Evolutionary conservation across 2,113 vertebrate genomes (phyloP).

Genomic region (Beaufortia kweichowensis): DNA sequence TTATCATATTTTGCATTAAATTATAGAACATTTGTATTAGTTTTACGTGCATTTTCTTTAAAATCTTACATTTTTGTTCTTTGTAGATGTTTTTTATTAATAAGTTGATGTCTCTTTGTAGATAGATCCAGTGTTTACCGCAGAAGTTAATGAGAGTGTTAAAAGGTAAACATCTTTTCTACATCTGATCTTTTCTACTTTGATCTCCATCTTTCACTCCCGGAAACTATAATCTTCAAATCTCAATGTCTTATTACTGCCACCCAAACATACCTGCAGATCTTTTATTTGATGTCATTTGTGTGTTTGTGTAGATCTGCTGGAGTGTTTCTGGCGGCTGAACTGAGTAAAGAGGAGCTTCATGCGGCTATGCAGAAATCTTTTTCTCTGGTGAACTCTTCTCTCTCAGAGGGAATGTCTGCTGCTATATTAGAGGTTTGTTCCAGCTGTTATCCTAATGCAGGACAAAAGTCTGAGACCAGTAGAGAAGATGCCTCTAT

Average conservation of each 20-base stretch:
- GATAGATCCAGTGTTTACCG: conserved; percentile 82
- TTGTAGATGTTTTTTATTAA: not conserved
- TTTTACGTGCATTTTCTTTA: no score
- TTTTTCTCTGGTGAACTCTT: conserved; percentile 89
- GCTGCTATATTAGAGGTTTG: conserved; percentile 91
- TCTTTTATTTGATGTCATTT: not conserved
- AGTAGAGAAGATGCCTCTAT: no score
- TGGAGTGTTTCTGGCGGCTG: conserved; percentile 81
- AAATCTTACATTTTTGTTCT: not conserved
- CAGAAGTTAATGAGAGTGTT: conserved; percentile 79
- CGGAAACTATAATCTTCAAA: not conserved
- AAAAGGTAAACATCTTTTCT: conserved; percentile 74
- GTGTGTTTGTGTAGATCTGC: conserved; percentile 67
- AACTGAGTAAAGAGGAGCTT: conserved; percentile 82
- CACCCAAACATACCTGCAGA: not conserved
- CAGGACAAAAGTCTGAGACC: no score
- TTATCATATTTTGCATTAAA: no score
- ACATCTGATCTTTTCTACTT: conserved; percentile 14
- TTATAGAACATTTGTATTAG: no score
- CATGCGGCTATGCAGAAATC: conserved; percentile 80
- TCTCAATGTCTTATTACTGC: conserved; percentile 20
- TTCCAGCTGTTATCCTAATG: not conserved
- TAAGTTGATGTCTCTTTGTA: conserved; percentile 54
- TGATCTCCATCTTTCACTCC: not conserved
- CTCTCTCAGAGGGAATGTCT: conserved; percentile 93